Base-by-base conservation (phyloP, 2,888 invertebrate genomes). In the Drosophila recens region DNA sequence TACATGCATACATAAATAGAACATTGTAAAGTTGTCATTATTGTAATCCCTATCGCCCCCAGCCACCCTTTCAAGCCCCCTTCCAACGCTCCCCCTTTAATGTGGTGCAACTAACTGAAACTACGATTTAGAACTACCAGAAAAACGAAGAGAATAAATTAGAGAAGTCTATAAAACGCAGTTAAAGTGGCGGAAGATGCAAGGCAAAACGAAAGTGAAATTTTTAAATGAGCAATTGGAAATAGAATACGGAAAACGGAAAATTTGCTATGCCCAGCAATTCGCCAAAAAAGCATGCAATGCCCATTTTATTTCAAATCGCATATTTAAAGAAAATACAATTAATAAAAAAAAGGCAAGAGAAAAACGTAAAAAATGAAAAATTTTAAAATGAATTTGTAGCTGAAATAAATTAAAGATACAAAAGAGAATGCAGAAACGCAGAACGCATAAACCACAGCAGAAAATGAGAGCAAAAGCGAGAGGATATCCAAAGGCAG, bases 11-110 rank as follows among this genome's bases (percentile, higher is more conserved):
- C 30, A 36, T 57, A 36, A 57, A 36, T 43, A 65, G 30, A 64
- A 51, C 59, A 66, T 69, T 87, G 71, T 59, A 56, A 78, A 64
- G 58, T 70, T 75, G 80, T 80, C 80, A 51, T 65, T 54, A 65
- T 27, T 75, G 69, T 75, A 54, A 42, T 17, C 20, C 51, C 51
- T 33, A 11, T 15, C 51, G 17, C 27, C 62, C 23, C 23, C 43
- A 5, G 23, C 11, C 15, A 36, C 15, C 49, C 34, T 13, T 5
- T 17, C 15, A 40, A n/a, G 11, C 30, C 34, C 45, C 36, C 36
- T 20, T 23, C 20, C 43, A n/a, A 42, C 27, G n/a, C 30, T 34
- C 45, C 54, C 38, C 48, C 51, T n/a, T 59, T 36, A 30, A 67
- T 75, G 80, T 79, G 75, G 62, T 75, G 69, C 75, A 79, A 79